Evolutionary conservation across 2,113 vertebrate species (phyloP).

Genomic region (Phyllostomus hastatus): DNA sequence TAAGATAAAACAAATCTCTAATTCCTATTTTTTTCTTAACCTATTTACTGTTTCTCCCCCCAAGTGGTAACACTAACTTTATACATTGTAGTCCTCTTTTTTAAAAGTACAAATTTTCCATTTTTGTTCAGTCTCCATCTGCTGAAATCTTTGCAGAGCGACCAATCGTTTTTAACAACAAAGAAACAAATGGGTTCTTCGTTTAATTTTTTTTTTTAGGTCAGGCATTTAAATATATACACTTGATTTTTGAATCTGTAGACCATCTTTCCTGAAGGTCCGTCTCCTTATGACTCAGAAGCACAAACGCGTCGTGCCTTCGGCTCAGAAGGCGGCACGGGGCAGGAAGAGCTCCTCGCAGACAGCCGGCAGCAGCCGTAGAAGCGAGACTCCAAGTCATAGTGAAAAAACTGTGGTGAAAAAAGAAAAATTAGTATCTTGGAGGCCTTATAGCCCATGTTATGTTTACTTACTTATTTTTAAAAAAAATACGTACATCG

Average conservation of each 20-base stretch:
- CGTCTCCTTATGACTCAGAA: not conserved
- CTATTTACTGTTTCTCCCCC: slow-evolving; percentile 65
- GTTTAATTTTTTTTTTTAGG: slow-evolving; percentile 43
- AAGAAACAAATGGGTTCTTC: slow-evolving; percentile 35
- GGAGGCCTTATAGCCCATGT: not conserved
- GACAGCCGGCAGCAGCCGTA: not conserved
- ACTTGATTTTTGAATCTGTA: slow-evolving; percentile 4
- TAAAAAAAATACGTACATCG: slow-evolving; percentile 9
- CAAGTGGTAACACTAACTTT: slow-evolving; percentile 47
- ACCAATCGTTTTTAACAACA: slow-evolving; percentile 63
- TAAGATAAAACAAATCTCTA: slow-evolving; percentile 57
- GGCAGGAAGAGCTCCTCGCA: not conserved
- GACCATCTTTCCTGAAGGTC: not conserved
- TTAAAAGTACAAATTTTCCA: slow-evolving; percentile 57
- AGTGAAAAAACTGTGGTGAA: not conserved
- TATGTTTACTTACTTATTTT: slow-evolving; percentile 9
- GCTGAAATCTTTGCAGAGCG: slow-evolving; percentile 50
- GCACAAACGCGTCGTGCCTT: slow-evolving; percentile 35
- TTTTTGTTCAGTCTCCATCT: slow-evolving; percentile 58
- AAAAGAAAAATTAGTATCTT: not conserved
- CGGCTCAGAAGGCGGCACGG: not conserved
- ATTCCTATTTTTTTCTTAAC: slow-evolving; percentile 57
- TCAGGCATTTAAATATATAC: slow-evolving; percentile 26
- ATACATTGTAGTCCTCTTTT: slow-evolving; percentile 49
- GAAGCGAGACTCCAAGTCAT: not conserved